A percentile compares a stretch with the other conserved stretches of the same genome.
Conservation (phyloP, 2,888 invertebrate species). For the Trachelus tabidus region DNA sequence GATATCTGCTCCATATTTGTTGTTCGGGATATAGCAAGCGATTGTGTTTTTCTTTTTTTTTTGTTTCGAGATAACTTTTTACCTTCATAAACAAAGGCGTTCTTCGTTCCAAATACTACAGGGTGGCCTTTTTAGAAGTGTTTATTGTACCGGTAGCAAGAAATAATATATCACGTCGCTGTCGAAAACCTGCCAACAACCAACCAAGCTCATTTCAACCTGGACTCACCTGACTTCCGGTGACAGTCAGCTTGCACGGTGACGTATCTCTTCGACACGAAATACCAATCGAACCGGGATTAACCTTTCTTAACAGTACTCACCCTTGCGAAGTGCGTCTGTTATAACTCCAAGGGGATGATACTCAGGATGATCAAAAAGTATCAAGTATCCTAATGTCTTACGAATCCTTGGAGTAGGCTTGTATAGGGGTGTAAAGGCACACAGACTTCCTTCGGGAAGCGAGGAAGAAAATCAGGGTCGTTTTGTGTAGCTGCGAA, state of each 20-base stretch:
- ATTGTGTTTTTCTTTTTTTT: background rate
- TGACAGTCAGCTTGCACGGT: too few species aligned
- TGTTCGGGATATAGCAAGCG: background rate
- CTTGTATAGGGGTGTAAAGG: background rate
- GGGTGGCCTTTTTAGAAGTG: background rate
- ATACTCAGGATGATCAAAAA: background rate
- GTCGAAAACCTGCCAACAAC: too few species aligned
- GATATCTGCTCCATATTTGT: background rate
- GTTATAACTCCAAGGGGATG: background rate
- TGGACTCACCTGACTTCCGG: too few species aligned
- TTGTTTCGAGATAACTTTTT: background rate
- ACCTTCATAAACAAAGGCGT: background rate
- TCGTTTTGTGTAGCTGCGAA: background rate
- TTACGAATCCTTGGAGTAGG: background rate
- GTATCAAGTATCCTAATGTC: background rate
- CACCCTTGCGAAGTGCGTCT: background rate
- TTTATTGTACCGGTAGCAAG: background rate
- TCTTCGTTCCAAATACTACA: background rate
- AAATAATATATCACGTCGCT: background rate
- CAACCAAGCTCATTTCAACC: too few species aligned
- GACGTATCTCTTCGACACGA: too few species aligned
- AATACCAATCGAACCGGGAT: too few species aligned
- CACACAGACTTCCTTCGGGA: background rate
- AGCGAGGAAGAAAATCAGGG: background rate
- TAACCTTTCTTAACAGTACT: too few species aligned